phyloP scores from a whole-genome alignment of 2,797 vertebrate species.

The Orestias chungarensis region DNA sequence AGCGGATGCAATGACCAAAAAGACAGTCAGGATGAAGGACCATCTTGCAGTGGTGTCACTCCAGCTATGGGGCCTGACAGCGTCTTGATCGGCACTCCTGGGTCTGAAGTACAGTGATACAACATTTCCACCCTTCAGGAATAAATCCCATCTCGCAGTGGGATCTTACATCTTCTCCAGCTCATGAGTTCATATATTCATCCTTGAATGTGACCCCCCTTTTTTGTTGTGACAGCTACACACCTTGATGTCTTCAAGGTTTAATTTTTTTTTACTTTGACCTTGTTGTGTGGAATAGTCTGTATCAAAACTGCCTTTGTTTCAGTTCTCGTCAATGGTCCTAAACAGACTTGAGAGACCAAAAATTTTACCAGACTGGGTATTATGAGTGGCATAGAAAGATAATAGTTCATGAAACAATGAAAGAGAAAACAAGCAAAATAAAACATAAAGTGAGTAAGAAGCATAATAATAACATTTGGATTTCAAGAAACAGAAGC shows the following conservation, averaged over 20 bases:
- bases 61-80: not conserved
- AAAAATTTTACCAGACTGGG: not conserved
- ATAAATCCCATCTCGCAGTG: not conserved
- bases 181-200: not conserved
- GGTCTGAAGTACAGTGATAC: not conserved
- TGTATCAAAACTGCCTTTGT: not conserved
- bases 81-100: constrained; percentile 4
- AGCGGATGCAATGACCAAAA: not conserved
- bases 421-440: not conserved
- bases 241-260: not conserved
- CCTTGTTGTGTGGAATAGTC: not conserved
- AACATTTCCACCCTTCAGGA: not conserved
- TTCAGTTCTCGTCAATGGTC: not conserved
- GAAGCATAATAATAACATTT: too few relatives aligned
- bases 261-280: not conserved
- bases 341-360: not conserved
- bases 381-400: not conserved
- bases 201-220: not conserved
- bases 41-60: not conserved
- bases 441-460: not conserved
- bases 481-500: not conserved
- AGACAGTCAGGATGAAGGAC: constrained; percentile 7
- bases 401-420: not conserved
- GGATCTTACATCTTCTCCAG: not conserved
- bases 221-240: not conserved